Evolutionary conservation across 2,113 vertebrate species (phyloP).

Genomic region (Callaeas wilsoni): DNA sequence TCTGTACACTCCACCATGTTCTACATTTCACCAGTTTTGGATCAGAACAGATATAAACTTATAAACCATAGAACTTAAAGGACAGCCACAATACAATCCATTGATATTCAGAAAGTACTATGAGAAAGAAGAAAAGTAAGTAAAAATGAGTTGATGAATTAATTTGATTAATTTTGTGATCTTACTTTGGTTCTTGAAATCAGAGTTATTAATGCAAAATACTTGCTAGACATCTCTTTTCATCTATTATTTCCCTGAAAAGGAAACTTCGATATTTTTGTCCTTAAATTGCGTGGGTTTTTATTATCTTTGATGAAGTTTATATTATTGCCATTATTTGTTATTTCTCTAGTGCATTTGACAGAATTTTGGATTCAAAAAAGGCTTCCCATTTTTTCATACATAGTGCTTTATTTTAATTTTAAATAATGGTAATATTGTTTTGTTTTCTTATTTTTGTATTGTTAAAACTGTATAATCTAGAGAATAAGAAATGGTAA

Average conservation of each 20-base stretch:
- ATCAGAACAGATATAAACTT: not conserved
- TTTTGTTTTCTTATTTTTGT: not conserved
- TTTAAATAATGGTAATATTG: not conserved
- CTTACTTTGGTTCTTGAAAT: not conserved
- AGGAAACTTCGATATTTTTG: not conserved
- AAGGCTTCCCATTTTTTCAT: not conserved
- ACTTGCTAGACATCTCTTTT: not conserved
- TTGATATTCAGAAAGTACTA: not conserved
- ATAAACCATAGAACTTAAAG: not conserved
- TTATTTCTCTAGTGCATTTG: not conserved
- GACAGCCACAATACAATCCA: not conserved
- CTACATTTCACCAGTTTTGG: not conserved
- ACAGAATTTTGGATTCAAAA: not conserved
- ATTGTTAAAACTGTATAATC: not conserved
- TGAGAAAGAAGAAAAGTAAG: not conserved
- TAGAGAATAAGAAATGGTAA: not conserved
- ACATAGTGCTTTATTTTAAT: not conserved
- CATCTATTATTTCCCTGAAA: not conserved
- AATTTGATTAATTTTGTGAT: not conserved
- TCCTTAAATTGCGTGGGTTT: not conserved
- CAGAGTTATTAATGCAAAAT: not conserved
- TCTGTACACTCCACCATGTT: not conserved
- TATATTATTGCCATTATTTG: not conserved
- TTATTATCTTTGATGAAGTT: not conserved
- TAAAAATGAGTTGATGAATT: not conserved